Evolutionary conservation across 2,797 vertebrate genomes (phyloP), one percentile per base, ranked within the genome.

Genomic region (Anabas testudineus): DNA sequence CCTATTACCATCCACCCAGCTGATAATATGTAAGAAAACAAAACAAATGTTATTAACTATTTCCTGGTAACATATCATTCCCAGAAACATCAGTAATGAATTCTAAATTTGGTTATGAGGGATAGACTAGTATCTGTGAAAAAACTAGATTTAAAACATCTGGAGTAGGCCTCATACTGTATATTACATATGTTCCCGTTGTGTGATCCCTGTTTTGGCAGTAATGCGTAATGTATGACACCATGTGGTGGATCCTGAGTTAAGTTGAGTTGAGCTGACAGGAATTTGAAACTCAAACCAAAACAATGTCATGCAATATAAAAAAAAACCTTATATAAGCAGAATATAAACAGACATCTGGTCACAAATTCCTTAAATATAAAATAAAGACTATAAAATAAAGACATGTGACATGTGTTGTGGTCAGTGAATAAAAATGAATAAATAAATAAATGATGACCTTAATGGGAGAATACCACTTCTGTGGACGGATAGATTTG

Each of bases 391-490:
- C 15, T 13, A 14, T 2, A 3, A 36, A 8, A 3, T 28, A 4
- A 24, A n/a, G 16, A 19, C 15, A 28, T 30, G 12, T 2, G 21
- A 2, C 45, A 30, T 24, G 4, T 16, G 18, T 3, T 7, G 9
- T 26, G 34, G 1, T 19, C 8, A 37, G 5, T 46, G 4, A 7
- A 13, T 39, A 46, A 61, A n/a, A n/a, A n/a, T n/a, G n/a, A n/a
- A n/a, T 18, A 43, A 42, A 34, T 49, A 54, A n/a, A 19, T 46
- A 32, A 7, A 18, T 10, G 4, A 16, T 39, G 13, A 99, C 98
- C 96, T 98, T 98, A 85, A 99, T 99, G 0, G 98, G 97, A 0
- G 97, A 96, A 85, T 98, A 99, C 98, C 98, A 99, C 94, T 96
- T 97, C 0, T 93, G 92, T 0, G 94, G 85, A 0, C 89, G 92